phyloP scores from a whole-genome alignment of 1,140 invertebrate genomes.

The Paraescarpia echinospica region DNA sequence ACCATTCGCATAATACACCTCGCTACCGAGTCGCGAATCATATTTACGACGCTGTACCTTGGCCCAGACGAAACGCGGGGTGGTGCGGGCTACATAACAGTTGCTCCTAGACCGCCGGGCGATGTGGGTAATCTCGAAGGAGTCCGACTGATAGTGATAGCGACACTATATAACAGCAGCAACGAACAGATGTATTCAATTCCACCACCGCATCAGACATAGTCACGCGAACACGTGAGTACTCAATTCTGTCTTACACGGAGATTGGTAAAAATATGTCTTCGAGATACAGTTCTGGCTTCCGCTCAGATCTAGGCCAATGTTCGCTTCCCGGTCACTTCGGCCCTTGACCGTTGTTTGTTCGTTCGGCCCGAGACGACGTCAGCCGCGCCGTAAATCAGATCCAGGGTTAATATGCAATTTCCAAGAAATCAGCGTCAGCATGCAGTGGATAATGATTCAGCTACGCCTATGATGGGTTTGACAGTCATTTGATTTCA shows the following conservation, averaged over 20 bases:
- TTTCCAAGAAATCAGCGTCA: too few species aligned
- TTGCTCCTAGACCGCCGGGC: not conserved
- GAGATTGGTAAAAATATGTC: not conserved
- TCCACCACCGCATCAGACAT: not conserved
- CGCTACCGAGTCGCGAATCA: not conserved
- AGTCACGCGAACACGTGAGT: not conserved
- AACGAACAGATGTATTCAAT: not conserved
- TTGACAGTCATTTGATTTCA: too few species aligned
- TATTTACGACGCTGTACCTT: not conserved
- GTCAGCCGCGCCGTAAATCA: too few species aligned
- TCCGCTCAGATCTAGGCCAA: not conserved
- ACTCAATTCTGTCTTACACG: not conserved
- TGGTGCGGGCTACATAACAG: not conserved
- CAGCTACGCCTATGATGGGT: too few species aligned
- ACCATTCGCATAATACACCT: not conserved
- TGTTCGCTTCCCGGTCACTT: not conserved
- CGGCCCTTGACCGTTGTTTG: too few species aligned
- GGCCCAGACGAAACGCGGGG: not conserved
- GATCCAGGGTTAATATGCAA: too few species aligned
- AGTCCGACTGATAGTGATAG: not conserved
- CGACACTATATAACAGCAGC: not conserved
- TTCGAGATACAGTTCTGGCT: not conserved
- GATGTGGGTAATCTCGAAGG: not conserved
- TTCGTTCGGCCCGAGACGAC: too few species aligned
- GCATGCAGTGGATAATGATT: too few species aligned